phyloP scores from a whole-genome alignment of 2,888 invertebrate genomes.

The Carpatolechia fugitivella region DNA sequence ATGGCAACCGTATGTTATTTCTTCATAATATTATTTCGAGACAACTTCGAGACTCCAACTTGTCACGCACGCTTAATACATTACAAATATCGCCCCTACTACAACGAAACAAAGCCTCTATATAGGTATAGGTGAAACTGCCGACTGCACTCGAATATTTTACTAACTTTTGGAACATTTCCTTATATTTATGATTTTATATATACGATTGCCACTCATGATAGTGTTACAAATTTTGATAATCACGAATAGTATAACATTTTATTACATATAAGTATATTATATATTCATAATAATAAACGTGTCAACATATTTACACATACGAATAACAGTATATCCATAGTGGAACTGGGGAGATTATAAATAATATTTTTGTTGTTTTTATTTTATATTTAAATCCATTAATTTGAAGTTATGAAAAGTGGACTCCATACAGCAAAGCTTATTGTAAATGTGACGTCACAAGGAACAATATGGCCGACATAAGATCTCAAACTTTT shows the following conservation, averaged over 20 bases:
- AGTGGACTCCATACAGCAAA: background rate
- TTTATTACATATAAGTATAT: constrained; percentile 33
- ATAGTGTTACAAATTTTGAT: constrained; percentile 23
- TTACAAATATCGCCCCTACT: background rate
- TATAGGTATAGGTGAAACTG: no score
- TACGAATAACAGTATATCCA: constrained; percentile 34
- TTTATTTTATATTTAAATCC: background rate
- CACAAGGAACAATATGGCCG: no score
- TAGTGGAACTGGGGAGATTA: background rate
- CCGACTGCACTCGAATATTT: background rate
- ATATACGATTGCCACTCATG: constrained; percentile 46
- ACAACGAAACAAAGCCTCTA: background rate
- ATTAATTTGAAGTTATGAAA: background rate
- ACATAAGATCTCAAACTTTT: no score
- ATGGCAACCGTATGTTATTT: constrained; percentile 34
- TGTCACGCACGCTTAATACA: no score
- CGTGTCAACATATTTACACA: constrained; percentile 63
- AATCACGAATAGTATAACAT: constrained; percentile 39
- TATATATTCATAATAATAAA: constrained; percentile 31
- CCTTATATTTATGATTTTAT: no score
- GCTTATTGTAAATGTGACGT: background rate
- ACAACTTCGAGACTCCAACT: no score
- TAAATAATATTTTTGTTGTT: background rate
- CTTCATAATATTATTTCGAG: background rate
- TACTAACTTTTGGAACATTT: no score